A percentile compares a stretch with the other conserved stretches of the same genome.
These are phyloP conservation scores for Oncorhynchus mykiss DNA, from an alignment of 2,113 vertebrate species.

Conservation along the genomic window DNA sequence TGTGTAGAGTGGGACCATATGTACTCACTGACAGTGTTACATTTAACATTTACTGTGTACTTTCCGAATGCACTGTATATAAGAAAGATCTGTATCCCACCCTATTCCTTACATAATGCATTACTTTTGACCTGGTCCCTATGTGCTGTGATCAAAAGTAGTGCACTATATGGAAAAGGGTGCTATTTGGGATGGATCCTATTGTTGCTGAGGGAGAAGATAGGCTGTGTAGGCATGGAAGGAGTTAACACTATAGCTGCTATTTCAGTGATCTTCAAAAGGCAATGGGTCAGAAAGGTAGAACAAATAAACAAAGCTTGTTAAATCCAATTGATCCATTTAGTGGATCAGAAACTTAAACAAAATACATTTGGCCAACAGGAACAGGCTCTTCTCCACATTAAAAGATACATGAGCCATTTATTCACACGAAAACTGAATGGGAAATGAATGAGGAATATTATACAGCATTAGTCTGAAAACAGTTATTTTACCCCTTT, in stretches of 20 bases:
- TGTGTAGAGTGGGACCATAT: too few species aligned
- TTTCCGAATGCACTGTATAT: too few species aligned
- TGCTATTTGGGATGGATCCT: slow-evolving; percentile 1
- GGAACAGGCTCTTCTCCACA: neutral
- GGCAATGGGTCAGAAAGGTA: neutral
- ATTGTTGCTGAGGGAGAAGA: slow-evolving; percentile 60
- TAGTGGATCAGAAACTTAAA: neutral
- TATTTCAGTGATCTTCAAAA: slow-evolving; percentile 74
- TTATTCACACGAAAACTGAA: neutral
- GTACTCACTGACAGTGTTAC: too few species aligned
- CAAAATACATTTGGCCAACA: neutral
- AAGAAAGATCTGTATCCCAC: too few species aligned
- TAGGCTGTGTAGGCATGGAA: slow-evolving; percentile 58
- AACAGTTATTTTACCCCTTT: neutral
- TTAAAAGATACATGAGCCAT: neutral
- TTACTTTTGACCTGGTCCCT: too few species aligned
- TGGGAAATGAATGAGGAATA: neutral
- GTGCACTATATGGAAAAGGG: too few species aligned
- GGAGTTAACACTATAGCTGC: slow-evolving; percentile 61
- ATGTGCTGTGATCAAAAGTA: too few species aligned
- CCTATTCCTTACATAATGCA: too few species aligned
- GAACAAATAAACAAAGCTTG: neutral
- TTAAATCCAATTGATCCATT: neutral
- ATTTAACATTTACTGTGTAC: too few species aligned
- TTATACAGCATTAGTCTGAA: neutral